Evolutionary conservation across 2,888 invertebrate genomes (phyloP), one percentile per base, ranked within the genome.

Genomic region (Zelleria hepariella): DNA sequence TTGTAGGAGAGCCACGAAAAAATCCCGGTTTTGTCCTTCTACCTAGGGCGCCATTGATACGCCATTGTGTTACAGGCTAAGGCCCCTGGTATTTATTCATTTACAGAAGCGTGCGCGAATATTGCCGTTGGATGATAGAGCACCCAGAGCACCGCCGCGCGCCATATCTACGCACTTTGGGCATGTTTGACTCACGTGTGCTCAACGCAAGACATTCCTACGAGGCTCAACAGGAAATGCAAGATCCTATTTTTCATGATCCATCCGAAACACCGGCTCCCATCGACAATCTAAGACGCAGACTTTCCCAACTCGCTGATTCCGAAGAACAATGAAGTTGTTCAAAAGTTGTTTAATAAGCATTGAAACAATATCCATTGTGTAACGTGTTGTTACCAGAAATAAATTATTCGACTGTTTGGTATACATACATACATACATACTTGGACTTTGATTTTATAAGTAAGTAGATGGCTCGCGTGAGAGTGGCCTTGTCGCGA

Each of bases 101-200:
- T 65, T 71, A 5, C 74, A 91, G 91, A 67, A 91, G 91, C 58
- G 91, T 91, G 0, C 87, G 87, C 66, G 90, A 90, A 59, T 92
- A 90, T 65, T 89, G 89, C 63, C 86, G 90, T 59, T 90, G 91
- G 86, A 85, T 91, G 77, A 84, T 88, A 42, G 82, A 89, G 1
- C 90, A 90, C 67, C 91, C 91, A 0, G 87, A 90, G 60, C 73
- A 90, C 60, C 77, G 82, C 20, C 82, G 89, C 2, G 90, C 92
- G 1, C 85, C 86, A 2, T 92, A 90, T 69, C 75, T 92, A 47
- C 78, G 69, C 58, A 88, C 89, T 56, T 73, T 83, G n/a, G 91
- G 91, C 24, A 86, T 91, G 83, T 82, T 91, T 62, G 84, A 89
- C 63, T 66, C 76, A 0, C 79, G 75, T 0, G 80, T 86, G 1